Conservation (phyloP, 2,888 invertebrate genomes). For the Clanis bilineata region DNA sequence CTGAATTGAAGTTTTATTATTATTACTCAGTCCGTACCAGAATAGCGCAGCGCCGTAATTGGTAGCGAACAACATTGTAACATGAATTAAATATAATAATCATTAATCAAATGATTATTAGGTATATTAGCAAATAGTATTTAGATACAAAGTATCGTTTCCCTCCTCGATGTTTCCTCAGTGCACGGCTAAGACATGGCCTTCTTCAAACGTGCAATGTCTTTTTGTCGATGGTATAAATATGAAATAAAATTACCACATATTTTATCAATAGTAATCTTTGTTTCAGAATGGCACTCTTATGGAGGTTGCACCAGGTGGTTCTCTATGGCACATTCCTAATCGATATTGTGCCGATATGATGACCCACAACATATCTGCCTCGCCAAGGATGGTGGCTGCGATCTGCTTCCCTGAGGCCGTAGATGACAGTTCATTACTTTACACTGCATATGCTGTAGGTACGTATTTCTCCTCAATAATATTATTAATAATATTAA, state of each 20-base stretch:
- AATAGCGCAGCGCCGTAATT: neutral
- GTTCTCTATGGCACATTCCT: slow-evolving; percentile 51
- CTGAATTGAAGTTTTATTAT: neutral
- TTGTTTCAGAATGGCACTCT: slow-evolving; percentile 65
- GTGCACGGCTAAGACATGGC: too few relatives aligned
- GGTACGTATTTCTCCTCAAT: slow-evolving; percentile 46
- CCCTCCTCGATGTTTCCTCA: too few relatives aligned
- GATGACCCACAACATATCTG: slow-evolving; percentile 39
- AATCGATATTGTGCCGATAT: slow-evolving; percentile 61
- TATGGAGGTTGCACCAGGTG: slow-evolving; percentile 46
- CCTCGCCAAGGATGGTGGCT: slow-evolving; percentile 50
- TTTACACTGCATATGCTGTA: slow-evolving; percentile 64
- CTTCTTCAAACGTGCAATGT: too few relatives aligned
- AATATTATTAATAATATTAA: neutral
- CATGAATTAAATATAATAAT: neutral
- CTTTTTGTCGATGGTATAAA: too few relatives aligned
- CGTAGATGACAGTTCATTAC: slow-evolving; percentile 47
- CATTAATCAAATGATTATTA: too few relatives aligned
- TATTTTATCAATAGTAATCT: too few relatives aligned
- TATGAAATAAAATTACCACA: too few relatives aligned
- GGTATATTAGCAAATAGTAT: too few relatives aligned
- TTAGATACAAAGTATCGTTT: too few relatives aligned
- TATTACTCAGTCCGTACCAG: neutral
- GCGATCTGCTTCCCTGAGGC: slow-evolving; percentile 58
- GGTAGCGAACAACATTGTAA: neutral